Conservation (phyloP, 2,888 invertebrate genomes). For the Dorcus parallelipipedus region DNA sequence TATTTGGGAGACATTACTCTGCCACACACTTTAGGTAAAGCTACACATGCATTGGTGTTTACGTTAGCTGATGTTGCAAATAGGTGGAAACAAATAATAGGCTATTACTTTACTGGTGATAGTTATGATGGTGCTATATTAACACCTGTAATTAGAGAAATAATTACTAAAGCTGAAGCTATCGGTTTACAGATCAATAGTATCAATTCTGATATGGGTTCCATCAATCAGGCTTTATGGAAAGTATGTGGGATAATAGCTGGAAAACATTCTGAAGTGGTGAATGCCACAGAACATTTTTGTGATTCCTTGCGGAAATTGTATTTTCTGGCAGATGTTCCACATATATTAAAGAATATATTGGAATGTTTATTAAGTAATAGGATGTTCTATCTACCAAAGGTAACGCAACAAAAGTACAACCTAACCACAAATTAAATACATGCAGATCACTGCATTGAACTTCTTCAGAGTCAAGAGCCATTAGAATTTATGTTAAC, state of each 20-base stretch:
- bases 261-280: constrained; percentile 1
- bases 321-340: constrained; percentile 1
- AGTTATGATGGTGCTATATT: too few species aligned
- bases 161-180: not conserved
- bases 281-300: constrained; percentile 19
- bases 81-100: not conserved
- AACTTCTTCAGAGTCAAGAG: constrained; percentile 13
- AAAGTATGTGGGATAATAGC: constrained; percentile 16
- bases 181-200: constrained; percentile 11
- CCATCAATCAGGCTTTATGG: constrained; percentile 27
- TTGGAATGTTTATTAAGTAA: too few species aligned
- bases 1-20: not conserved
- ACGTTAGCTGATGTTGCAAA: not conserved
- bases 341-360: not conserved
- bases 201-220: constrained; percentile 28
- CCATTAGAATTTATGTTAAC: too few species aligned
- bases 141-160: too few species aligned
- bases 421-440: too few species aligned
- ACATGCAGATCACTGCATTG: too few species aligned
- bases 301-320: not conserved
- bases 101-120: not conserved
- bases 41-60: not conserved
- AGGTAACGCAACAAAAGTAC: too few species aligned
- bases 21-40: not conserved
- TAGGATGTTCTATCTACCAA: too few species aligned